Percentiles rank a stretch among this genome's conserved stretches.
Conservation (phyloP, 2,113 vertebrate species). For the Cichladusa arquata region DNA sequence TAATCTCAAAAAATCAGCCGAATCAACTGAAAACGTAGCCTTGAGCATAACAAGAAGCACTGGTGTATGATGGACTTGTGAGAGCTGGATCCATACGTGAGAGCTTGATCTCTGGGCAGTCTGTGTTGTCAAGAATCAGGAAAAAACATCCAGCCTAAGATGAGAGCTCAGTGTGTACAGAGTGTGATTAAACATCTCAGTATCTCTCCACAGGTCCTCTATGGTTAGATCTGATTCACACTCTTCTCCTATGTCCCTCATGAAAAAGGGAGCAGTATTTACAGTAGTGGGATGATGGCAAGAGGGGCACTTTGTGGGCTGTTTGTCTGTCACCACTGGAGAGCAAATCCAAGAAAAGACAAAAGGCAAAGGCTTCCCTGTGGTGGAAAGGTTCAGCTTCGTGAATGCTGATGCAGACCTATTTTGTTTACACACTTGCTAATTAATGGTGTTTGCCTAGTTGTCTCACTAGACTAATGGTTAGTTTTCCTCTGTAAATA, state of each 20-base stretch:
- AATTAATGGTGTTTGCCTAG: constrained; percentile 11
- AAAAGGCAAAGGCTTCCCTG: neutral
- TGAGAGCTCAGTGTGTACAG: neutral
- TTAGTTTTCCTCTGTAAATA: constrained; percentile 19
- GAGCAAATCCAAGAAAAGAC: neutral
- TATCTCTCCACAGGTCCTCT: neutral
- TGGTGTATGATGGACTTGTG: neutral
- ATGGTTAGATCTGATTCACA: neutral
- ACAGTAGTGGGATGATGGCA: neutral
- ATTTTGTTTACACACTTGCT: constrained; percentile 11
- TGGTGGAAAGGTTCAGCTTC: neutral
- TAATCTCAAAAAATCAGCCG: neutral
- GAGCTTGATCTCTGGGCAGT: neutral
- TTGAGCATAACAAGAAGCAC: neutral
- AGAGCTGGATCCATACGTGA: neutral
- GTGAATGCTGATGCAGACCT: neutral
- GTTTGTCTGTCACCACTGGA: neutral
- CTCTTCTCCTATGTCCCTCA: neutral
- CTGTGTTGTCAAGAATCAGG: neutral
- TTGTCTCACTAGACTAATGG: neutral
- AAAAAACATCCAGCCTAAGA: neutral
- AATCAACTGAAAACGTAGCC: neutral
- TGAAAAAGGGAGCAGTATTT: neutral
- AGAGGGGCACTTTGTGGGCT: neutral
- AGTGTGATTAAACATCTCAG: rapidly evolving